phyloP scores from a whole-genome alignment of 2,113 vertebrate genomes.

The Harpagus bidentatus region DNA sequence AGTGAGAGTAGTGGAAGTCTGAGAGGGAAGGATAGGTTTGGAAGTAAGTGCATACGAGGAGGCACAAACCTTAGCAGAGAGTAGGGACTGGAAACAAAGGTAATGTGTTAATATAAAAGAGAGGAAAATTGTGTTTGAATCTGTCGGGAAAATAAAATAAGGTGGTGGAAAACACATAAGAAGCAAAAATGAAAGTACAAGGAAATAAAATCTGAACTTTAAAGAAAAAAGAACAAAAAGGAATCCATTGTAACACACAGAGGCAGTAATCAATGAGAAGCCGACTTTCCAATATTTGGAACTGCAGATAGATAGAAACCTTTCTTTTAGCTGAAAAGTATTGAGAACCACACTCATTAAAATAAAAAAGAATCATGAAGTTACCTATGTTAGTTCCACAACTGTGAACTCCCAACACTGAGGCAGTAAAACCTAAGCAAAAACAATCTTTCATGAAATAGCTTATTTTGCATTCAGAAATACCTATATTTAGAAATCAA shows the following conservation, averaged over 20 bases:
- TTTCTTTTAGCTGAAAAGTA: background rate
- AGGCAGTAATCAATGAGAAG: background rate
- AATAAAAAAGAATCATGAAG: background rate
- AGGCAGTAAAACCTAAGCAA: background rate
- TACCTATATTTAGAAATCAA: background rate
- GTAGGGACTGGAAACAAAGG: background rate
- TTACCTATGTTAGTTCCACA: background rate
- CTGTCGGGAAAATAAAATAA: background rate
- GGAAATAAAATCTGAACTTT: background rate
- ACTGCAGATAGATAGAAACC: background rate
- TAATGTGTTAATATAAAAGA: background rate
- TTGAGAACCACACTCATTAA: background rate
- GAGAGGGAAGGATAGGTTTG: background rate
- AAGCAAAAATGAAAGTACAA: background rate
- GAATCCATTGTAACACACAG: background rate
- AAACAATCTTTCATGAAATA: background rate
- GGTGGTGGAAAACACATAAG: background rate
- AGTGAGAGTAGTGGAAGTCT: background rate
- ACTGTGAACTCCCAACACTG: background rate
- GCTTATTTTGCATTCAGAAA: background rate
- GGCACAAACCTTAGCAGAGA: background rate
- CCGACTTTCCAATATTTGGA: background rate
- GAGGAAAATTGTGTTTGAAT: background rate
- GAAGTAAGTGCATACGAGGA: background rate
- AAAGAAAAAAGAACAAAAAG: background rate